Evolutionary conservation across 2,113 vertebrate genomes (phyloP).

Genomic region (Gambusia affinis): DNA sequence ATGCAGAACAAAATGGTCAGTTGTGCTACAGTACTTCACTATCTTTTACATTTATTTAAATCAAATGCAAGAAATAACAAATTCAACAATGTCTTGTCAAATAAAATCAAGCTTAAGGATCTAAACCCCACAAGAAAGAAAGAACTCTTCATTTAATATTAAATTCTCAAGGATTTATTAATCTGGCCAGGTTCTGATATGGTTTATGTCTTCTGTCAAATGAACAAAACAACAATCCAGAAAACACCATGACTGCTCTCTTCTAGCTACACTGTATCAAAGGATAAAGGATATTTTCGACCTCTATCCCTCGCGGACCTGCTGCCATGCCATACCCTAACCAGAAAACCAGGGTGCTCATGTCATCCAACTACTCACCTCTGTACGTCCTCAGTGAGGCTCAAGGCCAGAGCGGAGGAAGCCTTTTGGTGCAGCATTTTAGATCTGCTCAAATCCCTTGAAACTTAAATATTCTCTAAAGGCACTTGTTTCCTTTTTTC

Average conservation of each 20-base stretch:
- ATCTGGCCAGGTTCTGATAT: not conserved
- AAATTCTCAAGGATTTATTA: not conserved
- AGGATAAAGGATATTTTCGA: not conserved
- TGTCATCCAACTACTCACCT: not conserved
- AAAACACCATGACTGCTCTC: constrained; percentile 44
- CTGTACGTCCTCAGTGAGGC: not conserved
- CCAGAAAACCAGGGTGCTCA: not conserved
- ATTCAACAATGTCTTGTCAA: not conserved
- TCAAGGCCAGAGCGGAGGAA: not conserved
- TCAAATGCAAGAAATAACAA: not conserved
- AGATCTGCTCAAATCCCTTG: not conserved
- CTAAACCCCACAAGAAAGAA: not conserved
- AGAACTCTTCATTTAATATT: not conserved
- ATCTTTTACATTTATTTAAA: not conserved
- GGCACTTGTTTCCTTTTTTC: not conserved
- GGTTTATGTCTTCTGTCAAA: not conserved
- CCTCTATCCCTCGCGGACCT: not conserved
- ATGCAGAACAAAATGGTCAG: not conserved
- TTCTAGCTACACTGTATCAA: not conserved
- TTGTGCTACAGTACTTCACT: not conserved
- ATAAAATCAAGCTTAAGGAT: not conserved
- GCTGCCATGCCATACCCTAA: too few relatives aligned
- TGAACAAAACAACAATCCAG: constrained; percentile 47
- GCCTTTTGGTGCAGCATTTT: not conserved
- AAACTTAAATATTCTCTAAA: not conserved